Conservation (phyloP, 2,113 vertebrate species). For the Ammodytes marinus region DNA sequence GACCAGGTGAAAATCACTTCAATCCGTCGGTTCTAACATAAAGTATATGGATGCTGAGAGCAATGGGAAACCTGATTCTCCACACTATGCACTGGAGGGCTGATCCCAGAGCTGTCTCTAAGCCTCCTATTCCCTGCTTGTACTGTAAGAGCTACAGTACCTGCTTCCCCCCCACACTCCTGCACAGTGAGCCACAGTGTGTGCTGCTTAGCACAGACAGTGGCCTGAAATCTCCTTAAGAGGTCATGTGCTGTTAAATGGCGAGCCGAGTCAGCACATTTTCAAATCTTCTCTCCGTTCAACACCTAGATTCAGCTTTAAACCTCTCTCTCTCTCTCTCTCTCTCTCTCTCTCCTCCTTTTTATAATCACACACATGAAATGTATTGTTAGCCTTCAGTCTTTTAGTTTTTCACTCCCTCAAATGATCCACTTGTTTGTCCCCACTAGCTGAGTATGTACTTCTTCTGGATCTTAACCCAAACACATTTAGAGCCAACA, state of each 20-base stretch:
- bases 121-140: slow-evolving; percentile 24
- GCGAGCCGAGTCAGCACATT: slow-evolving; percentile 67
- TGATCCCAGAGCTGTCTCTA: slow-evolving; percentile 61
- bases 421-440: neutral
- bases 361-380: neutral
- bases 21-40: neutral
- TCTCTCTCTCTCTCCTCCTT: neutral
- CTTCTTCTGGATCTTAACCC: neutral
- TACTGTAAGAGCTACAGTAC: slow-evolving; percentile 37
- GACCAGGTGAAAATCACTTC: neutral
- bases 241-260: slow-evolving; percentile 75
- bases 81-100: slow-evolving; percentile 25
- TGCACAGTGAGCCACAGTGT: slow-evolving; percentile 39
- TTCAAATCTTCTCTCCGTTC: slow-evolving; percentile 60
- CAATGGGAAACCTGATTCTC: slow-evolving; percentile 5
- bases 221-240: slow-evolving; percentile 74
- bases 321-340: neutral
- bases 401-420: neutral
- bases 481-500: neutral
- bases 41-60: neutral
- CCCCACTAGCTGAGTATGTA: neutral
- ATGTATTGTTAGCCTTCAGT: slow-evolving; percentile 21
- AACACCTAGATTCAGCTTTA: slow-evolving; percentile 37
- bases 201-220: slow-evolving; percentile 62
- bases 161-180: slow-evolving; percentile 37